Evolutionary conservation across 1,140 invertebrate species (phyloP).

Genomic region (Lepidostoma basale): DNA sequence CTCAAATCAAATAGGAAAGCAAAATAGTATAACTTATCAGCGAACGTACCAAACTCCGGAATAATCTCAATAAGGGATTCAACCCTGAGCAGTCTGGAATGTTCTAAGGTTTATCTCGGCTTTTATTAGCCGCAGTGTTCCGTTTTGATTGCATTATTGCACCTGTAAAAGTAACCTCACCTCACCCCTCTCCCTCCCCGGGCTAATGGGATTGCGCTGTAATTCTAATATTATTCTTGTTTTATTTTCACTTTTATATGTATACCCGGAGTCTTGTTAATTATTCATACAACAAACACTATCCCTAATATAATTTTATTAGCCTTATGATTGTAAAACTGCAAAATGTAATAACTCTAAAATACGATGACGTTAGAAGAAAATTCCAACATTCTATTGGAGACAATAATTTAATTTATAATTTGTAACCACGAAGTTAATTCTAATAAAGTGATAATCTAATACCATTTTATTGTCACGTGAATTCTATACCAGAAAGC

Average conservation of each 20-base stretch:
- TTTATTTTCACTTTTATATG: slow-evolving; percentile 10
- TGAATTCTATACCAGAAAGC: too few species aligned
- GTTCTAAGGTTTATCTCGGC: slow-evolving; percentile 25
- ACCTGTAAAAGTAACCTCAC: slow-evolving; percentile 31
- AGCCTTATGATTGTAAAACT: not conserved
- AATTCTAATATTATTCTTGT: not conserved
- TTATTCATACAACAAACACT: not conserved
- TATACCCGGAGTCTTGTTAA: slow-evolving; percentile 5
- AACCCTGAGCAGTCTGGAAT: not conserved
- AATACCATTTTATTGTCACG: too few species aligned
- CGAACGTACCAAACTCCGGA: too few species aligned
- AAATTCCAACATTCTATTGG: not conserved
- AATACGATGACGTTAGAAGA: not conserved
- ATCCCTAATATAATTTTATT: not conserved
- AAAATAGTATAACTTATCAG: too few species aligned
- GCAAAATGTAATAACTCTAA: not conserved
- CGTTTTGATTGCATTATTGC: slow-evolving; percentile 39
- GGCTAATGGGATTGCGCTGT: slow-evolving; percentile 34
- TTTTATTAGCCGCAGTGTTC: slow-evolving; percentile 22
- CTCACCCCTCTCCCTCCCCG: slow-evolving; percentile 14
- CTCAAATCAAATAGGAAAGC: too few species aligned
- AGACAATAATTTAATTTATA: not conserved
- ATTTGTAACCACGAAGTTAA: not conserved
- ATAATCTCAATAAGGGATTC: too few species aligned
- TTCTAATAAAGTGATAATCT: not conserved